These are phyloP conservation scores for Chloroceryle inda DNA, from an alignment of 2,797 vertebrate genomes.

Conservation along the genomic window DNA sequence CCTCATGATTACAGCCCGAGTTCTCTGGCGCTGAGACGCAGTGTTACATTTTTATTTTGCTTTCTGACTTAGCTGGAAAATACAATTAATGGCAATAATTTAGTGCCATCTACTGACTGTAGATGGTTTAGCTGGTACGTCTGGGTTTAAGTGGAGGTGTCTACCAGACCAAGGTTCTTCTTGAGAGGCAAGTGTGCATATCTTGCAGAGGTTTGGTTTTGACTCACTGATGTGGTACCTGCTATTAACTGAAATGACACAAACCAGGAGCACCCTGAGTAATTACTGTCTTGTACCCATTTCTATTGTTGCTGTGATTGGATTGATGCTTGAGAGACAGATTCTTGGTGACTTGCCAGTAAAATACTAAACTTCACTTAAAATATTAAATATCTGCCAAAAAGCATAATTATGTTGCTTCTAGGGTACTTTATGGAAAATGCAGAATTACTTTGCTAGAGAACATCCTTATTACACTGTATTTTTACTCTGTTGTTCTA, in stretches of 20 bases:
- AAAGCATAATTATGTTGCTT: neutral
- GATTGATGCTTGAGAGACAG: neutral
- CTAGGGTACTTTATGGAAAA: neutral
- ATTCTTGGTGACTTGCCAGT: neutral
- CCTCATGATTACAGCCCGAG: fast-evolving
- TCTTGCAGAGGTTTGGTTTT: neutral
- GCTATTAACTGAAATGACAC: neutral
- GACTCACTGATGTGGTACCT: too few relatives aligned
- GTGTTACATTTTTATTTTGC: neutral
- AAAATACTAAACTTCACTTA: neutral
- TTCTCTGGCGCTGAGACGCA: neutral
- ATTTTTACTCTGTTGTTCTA: neutral
- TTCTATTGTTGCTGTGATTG: neutral
- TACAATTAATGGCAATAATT: neutral
- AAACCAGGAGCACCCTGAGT: neutral
- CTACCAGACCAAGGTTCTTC: neutral
- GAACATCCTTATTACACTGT: neutral
- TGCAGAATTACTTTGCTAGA: neutral
- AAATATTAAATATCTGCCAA: neutral
- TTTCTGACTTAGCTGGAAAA: neutral
- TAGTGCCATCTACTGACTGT: slow-evolving; percentile 27
- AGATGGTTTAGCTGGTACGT: neutral
- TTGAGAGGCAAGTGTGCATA: neutral
- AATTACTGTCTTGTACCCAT: neutral
- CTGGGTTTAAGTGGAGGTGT: neutral